Evolutionary conservation across 2,888 invertebrate genomes (phyloP), one percentile per base, ranked within the genome.

Genomic region (Euplexia lucipara): DNA sequence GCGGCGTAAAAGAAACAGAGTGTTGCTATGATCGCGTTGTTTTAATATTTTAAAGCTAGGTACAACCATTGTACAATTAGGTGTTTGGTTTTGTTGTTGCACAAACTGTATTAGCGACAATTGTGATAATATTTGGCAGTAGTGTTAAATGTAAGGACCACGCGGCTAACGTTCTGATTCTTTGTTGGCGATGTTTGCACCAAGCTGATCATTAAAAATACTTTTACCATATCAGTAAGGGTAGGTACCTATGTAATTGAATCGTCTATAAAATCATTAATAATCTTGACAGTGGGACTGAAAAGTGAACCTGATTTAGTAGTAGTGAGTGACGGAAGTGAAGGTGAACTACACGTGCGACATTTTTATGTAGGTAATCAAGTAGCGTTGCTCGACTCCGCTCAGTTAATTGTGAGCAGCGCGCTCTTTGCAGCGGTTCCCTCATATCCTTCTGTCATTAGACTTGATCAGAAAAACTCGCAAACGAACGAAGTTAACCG

Each of bases 71-170:
- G 47, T 56, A 51, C 49, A 62, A 57, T 52, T 62, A 65, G 45
- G 35, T 66, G 65, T 71, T 67, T 58, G 51, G 35, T 73, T 81
- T 70, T 67, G 63, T 79, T 79, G 67, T 70, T 77, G 79, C 79
- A 81, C 75, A 78, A 69, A 70, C 63, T 80, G 75, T 79, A 71
- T 75, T 82, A 79, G 79, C 75, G 65, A 79, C 70, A 70, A 81
- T 81, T 81, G 84, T 84, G 82, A 84, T 84, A 83, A 80, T 79
- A 81, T 81, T 77, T 66, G 70, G 69, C 78, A 70, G 78, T 84
- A 84, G 82, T 79, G 52, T 61, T 80, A 75, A 75, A 74, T 73
- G 45, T 84, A 83, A 82, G 83, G 82, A 84, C 70, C 74, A 82
- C 70, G 66, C 68, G 64, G 63, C 75, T 68, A 71, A 78, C 74